Evolutionary conservation across 2,888 invertebrate genomes (phyloP).

Genomic region (Brassicogethes aeneus): DNA sequence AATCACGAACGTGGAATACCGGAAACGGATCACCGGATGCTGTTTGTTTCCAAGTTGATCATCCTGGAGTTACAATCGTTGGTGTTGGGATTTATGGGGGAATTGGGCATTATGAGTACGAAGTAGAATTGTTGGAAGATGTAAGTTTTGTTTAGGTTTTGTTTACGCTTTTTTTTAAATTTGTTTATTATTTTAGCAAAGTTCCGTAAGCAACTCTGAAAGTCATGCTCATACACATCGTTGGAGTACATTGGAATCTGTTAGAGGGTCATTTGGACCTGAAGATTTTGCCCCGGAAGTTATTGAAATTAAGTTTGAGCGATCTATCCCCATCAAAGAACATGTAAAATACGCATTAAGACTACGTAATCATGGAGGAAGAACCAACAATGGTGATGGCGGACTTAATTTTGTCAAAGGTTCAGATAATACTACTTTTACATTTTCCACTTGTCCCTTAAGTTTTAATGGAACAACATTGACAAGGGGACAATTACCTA

Average conservation of each 20-base stretch:
- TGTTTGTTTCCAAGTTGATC: slow-evolving; percentile 88
- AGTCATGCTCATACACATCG: slow-evolving; percentile 58
- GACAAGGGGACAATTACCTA: slow-evolving; percentile 89
- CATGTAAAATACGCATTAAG: slow-evolving; percentile 82
- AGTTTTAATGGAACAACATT: slow-evolving; percentile 96
- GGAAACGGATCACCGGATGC: slow-evolving; percentile 96
- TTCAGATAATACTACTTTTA: slow-evolving; percentile 85
- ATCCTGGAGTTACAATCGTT: slow-evolving; percentile 77
- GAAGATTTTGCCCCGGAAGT: slow-evolving; percentile 83
- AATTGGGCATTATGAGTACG: slow-evolving; percentile 81
- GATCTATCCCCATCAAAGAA: slow-evolving; percentile 79
- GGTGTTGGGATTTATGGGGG: slow-evolving; percentile 90
- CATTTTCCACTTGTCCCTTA: slow-evolving; percentile 82
- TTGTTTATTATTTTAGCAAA: too few species aligned
- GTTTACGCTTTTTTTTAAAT: too few species aligned
- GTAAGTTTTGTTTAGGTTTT: slow-evolving; percentile 46
- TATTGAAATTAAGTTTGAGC: slow-evolving; percentile 83
- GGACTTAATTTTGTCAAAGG: slow-evolving; percentile 83
- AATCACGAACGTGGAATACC: slow-evolving; percentile 91
- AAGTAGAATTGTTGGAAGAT: slow-evolving; percentile 79
- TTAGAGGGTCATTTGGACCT: slow-evolving; percentile 74
- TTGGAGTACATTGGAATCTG: slow-evolving; percentile 82
- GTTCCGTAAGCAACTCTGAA: slow-evolving; percentile 44
- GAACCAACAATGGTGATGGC: slow-evolving; percentile 92
- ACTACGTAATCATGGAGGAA: slow-evolving; percentile 80